Evolutionary conservation across 2,797 vertebrate genomes (phyloP), one percentile per base, ranked within the genome.

Genomic region (Cirrhinus mrigala): DNA sequence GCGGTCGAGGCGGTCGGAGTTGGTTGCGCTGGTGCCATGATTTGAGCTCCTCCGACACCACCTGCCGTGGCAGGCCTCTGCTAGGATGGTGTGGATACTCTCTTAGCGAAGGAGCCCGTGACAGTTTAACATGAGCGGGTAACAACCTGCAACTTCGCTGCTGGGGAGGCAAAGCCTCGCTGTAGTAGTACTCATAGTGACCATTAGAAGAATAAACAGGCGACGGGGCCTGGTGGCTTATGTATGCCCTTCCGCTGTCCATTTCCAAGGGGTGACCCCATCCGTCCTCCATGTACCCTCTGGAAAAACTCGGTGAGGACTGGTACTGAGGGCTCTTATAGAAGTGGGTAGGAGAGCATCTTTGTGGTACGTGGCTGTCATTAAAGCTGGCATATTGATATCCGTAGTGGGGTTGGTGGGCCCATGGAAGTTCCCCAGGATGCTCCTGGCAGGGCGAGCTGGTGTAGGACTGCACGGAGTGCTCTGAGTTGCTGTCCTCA

Each of bases 11-110:
- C 1, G 89, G 84, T 48, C 92, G 95, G 69, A 95, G 85, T 73
- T 95, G 95, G 73, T 92, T 96, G 14, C 97, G 95, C 64, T 94
- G 91, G n/a, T 97, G 97, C 97, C 97, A 98, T 0, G 94, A 97
- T 87, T 93, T 96, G 12, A 98, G 95, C 85, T 97, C 96, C 29
- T 97, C 96, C 0, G 93, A 96, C 60, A 98, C 96, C 0, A 94
- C 92, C 4, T 96, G 95, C 20, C 91, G 94, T 27, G 95, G 94
- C 56, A 95, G 92, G 56, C 85, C 91, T 3, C 89, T 90, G 75
- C 91, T 69, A 0, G 84, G 84, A 86, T 91, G 92, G 2, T 91
- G 93, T 1, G 93, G 90, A 82, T 91, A 93, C 81, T 97, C 96
- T 92, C 94, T 95, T 15, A 96, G 94, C 0, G 96, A 94, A 0